Percentiles rank a stretch among this genome's conserved stretches.
phyloP scores from a whole-genome alignment of 1,140 invertebrate genomes.

The Conus betulinus region DNA sequence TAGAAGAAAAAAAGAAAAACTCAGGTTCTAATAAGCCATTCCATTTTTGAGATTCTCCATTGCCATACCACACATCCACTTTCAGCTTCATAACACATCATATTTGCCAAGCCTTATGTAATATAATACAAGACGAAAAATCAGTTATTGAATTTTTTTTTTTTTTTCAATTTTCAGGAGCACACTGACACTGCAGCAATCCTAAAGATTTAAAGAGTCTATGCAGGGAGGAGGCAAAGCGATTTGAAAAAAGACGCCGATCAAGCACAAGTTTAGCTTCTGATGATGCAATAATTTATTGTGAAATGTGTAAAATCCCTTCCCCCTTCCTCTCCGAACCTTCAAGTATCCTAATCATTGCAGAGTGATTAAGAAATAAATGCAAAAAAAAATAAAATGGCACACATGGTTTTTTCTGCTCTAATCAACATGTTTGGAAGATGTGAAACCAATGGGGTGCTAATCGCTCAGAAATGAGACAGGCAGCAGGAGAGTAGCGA shows the following conservation, averaged over 20 bases:
- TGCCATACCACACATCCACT: conserved; percentile 7
- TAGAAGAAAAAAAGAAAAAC: no score
- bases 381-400: no score
- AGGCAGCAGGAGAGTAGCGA: conserved; percentile 33
- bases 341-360: no score
- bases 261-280: conserved; percentile 65
- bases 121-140: conserved; percentile 30
- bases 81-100: conserved; percentile 6
- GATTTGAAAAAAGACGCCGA: conserved; percentile 97
- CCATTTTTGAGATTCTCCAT: neutral
- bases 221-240: conserved; percentile 99
- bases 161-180: conserved; percentile 83
- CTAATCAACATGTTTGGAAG: conserved; percentile 34
- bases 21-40: no score
- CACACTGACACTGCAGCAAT: conserved; percentile 99
- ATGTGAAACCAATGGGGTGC: conserved; percentile 28
- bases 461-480: neutral
- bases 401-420: neutral
- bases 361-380: no score
- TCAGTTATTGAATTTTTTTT: conserved; percentile 24
- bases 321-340: no score
- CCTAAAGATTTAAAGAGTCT: conserved; percentile 99
- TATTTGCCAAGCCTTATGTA: conserved; percentile 28
- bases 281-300: conserved; percentile 51
- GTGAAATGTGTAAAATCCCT: no score